These are phyloP conservation scores for Eretmochelys imbricata DNA, from an alignment of 2,113 vertebrate genomes.

Conservation along the genomic window DNA sequence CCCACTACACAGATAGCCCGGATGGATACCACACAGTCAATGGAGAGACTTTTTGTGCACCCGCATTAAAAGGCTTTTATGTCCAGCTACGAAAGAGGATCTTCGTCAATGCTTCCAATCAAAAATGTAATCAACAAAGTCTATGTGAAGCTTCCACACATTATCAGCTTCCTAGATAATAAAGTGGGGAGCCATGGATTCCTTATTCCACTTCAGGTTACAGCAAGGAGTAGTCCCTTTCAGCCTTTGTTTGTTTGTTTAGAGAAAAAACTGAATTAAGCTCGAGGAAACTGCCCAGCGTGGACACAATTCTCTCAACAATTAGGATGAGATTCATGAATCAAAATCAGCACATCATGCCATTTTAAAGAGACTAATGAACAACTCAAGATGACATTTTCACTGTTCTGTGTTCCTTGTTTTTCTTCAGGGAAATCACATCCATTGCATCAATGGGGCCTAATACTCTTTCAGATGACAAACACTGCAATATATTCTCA, in stretches of 20 bases:
- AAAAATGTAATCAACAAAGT: neutral
- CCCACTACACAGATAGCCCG: neutral
- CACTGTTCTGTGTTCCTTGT: slow-evolving; percentile 10
- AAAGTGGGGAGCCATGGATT: neutral
- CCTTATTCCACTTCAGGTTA: slow-evolving; percentile 40
- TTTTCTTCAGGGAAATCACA: slow-evolving; percentile 55
- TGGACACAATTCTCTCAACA: slow-evolving; percentile 37
- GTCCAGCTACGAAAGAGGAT: slow-evolving; percentile 8
- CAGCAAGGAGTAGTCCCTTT: neutral
- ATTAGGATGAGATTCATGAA: slow-evolving; percentile 47
- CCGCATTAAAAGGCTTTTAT: neutral
- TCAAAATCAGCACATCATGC: slow-evolving; percentile 43
- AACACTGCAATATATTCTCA: slow-evolving; percentile 61
- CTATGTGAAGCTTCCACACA: neutral
- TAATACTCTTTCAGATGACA: slow-evolving; percentile 51
- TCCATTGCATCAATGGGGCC: neutral
- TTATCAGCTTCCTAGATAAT: slow-evolving; percentile 19
- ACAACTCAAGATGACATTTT: slow-evolving; percentile 36
- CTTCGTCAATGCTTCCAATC: neutral
- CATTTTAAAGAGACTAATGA: slow-evolving; percentile 47
- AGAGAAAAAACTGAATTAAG: slow-evolving; percentile 42
- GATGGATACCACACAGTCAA: slow-evolving; percentile 22
- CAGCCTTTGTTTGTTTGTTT: slow-evolving; percentile 40
- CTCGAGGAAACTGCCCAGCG: slow-evolving; percentile 23
- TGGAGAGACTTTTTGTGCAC: slow-evolving; percentile 1